Evolutionary conservation across 2,113 vertebrate genomes (phyloP).

Genomic region (Thinocorus orbignyianus): DNA sequence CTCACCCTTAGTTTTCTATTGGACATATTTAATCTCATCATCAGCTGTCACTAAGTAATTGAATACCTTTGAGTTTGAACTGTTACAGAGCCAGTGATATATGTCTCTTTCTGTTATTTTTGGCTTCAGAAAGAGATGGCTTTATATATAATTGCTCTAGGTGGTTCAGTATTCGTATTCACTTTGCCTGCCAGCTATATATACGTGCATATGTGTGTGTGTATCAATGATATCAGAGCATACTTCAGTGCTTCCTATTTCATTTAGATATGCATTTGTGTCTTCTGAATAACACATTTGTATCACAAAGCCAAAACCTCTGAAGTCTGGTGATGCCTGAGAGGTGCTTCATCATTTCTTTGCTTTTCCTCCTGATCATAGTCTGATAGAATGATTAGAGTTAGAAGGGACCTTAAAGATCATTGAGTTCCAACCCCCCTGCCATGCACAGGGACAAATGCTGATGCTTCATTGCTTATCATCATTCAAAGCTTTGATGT

Average conservation of each 20-base stretch:
- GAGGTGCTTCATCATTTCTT: not conserved
- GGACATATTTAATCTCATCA: conserved; percentile 61
- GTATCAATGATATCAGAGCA: not conserved
- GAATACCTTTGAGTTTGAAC: conserved; percentile 28
- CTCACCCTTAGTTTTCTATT: conserved; percentile 33
- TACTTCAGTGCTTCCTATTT: not conserved
- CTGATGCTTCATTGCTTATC: not conserved
- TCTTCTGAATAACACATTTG: not conserved
- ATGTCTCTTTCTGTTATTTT: conserved; percentile 22
- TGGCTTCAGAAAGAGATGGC: not conserved
- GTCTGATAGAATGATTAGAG: too few relatives aligned
- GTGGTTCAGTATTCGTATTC: not conserved
- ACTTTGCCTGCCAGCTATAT: not conserved
- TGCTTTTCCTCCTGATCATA: not conserved
- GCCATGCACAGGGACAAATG: too few relatives aligned
- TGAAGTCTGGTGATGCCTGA: not conserved
- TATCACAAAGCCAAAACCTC: not conserved
- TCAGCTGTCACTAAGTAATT: conserved; percentile 61
- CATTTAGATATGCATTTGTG: not conserved
- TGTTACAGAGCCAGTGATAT: not conserved
- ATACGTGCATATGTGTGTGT: not conserved
- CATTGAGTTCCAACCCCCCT: too few relatives aligned
- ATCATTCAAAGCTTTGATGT: not conserved
- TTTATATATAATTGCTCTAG: not conserved
- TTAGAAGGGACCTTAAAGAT: too few relatives aligned